Base-by-base conservation (phyloP, 1,140 invertebrate species). In the Pantala flavescens region DNA sequence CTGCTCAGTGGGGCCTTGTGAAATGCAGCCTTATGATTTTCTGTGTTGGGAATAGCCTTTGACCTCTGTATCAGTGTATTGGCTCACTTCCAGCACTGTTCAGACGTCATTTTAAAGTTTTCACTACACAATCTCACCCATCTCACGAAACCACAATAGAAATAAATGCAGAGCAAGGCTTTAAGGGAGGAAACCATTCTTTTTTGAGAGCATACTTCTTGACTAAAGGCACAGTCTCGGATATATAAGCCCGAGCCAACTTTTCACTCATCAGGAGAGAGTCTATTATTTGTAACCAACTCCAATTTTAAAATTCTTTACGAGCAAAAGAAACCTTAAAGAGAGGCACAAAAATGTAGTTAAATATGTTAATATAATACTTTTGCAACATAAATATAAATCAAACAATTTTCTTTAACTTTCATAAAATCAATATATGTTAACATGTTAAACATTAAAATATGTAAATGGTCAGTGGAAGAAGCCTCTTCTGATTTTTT, bases 401-500 rank as follows among this genome's bases (percentile, higher is more conserved):
- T 1, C 1, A 63, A 63, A 63, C 49, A 63, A 16, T 19, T 63
- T 63, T 36, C 28, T 63, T 63, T 63, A 21, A 63, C n/a, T 63
- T 12, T 19, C 12, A 63, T 19, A 63, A 63, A 63, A 2, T 16
- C 14, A 63, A 63, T 21, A 63, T 21, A 1, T 63, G 16, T 63
- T 63, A 63, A 63, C 49, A 63, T 5, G 49, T 63, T 63, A 21
- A 63, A 63, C 49, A 63, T 14, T 63, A 63, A 63, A 63, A 63
- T 16, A 63, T 63, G 49, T 63, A 63, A 63, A 63, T 63, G 49
- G 49, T 63, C 49, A 63, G 3, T 63, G 49, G 49, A 63, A 63
- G 49, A 63, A 63, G 49, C 49, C 49, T 63, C 49, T 63, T 63
- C 49, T 63, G 49, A 63, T 63, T 63, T 63, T 63, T n/a, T 63